phyloP scores from a whole-genome alignment of 2,888 invertebrate genomes.

The Oxyteleia sp. region DNA sequence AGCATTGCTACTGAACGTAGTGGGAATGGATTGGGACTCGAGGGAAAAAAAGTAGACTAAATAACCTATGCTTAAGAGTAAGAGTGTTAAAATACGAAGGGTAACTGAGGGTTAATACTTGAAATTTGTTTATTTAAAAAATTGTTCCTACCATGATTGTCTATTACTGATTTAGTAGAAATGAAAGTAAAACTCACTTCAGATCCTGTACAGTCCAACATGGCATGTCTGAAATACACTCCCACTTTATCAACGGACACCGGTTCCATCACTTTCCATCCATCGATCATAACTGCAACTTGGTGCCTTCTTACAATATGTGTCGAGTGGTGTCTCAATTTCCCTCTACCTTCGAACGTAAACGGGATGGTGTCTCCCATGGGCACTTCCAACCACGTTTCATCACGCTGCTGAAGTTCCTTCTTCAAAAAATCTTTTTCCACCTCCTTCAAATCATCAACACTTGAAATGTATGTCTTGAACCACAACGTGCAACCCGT shows the following conservation, averaged over 20 bases:
- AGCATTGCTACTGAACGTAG: too few relatives aligned
- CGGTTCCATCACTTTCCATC: conserved; percentile 95
- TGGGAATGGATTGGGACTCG: too few relatives aligned
- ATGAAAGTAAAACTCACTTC: conserved; percentile 76
- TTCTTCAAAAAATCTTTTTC: conserved; percentile 83
- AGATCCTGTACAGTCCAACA: conserved; percentile 78
- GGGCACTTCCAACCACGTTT: conserved; percentile 91
- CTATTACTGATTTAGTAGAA: too few relatives aligned
- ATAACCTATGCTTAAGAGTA: too few relatives aligned
- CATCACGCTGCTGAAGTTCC: conserved; percentile 86
- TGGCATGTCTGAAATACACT: conserved; percentile 94
- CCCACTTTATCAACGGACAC: conserved; percentile 99
- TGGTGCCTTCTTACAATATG: conserved; percentile 95
- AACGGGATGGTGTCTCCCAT: conserved; percentile 93
- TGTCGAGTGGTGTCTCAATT: conserved; percentile 91
- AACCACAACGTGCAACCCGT: conserved; percentile 96
- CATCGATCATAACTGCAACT: conserved; percentile 95
- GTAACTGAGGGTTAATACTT: too few relatives aligned
- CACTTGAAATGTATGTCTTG: conserved; percentile 93
- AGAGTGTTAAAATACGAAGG: too few relatives aligned
- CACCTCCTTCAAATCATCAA: conserved; percentile 88
- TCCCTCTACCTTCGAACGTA: conserved; percentile 94
- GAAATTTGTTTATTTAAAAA: too few relatives aligned
- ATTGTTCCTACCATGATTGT: too few relatives aligned
- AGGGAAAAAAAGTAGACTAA: too few relatives aligned